phyloP scores from a whole-genome alignment of 2,888 invertebrate species.

The Platerodrilus igneus region DNA sequence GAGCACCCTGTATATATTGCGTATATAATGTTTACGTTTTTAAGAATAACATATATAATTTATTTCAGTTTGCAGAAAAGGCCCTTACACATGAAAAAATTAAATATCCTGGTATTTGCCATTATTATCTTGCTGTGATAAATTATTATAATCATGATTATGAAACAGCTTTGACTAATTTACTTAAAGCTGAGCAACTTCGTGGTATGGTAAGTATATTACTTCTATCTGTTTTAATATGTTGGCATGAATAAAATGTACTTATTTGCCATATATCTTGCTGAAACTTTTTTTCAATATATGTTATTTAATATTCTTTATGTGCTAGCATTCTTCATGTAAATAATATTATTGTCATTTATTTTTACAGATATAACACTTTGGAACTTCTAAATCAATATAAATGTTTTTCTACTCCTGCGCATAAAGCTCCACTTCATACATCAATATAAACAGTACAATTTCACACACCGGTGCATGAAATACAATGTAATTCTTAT shows the following conservation, averaged over 20 bases:
- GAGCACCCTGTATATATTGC: too few relatives aligned
- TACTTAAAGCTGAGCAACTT: constrained; percentile 36
- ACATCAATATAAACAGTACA: too few relatives aligned
- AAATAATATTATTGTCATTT: too few relatives aligned
- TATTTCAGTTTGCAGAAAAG: constrained; percentile 38
- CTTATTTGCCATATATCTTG: not conserved
- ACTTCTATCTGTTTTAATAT: too few relatives aligned
- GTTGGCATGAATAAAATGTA: not conserved
- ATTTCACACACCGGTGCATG: too few relatives aligned
- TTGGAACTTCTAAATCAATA: too few relatives aligned
- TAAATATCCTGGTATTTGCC: constrained; percentile 33
- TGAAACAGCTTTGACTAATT: constrained; percentile 39
- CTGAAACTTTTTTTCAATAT: not conserved
- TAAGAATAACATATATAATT: not conserved
- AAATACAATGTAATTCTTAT: too few relatives aligned
- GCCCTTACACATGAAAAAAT: constrained; percentile 38
- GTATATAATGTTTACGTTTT: not conserved
- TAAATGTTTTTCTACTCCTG: too few relatives aligned
- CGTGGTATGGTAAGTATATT: constrained; percentile 38
- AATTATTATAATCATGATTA: constrained; percentile 38
- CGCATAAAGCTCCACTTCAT: too few relatives aligned
- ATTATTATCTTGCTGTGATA: constrained; percentile 42
- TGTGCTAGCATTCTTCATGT: not conserved
- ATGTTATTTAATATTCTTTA: not conserved
- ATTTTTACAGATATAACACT: too few relatives aligned